Evolutionary conservation across 2,888 invertebrate species (phyloP).

Genomic region (Sepioteuthis lessoniana): DNA sequence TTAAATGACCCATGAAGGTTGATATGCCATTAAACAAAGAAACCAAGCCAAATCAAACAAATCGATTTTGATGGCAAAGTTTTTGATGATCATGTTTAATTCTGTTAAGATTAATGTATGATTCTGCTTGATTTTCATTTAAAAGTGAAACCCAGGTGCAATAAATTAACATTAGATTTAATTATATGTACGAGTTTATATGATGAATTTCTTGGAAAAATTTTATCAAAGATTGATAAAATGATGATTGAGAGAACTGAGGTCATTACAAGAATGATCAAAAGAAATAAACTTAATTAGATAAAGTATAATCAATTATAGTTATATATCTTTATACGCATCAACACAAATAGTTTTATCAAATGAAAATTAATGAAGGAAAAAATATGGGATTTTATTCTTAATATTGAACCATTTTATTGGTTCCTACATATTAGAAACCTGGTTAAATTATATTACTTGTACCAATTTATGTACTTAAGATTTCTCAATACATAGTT

Average conservation of each 20-base stretch:
- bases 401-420: too few species aligned
- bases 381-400: too few species aligned
- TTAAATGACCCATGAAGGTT: too few species aligned
- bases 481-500: too few species aligned
- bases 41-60: too few species aligned
- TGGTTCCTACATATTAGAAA: too few species aligned
- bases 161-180: neutral
- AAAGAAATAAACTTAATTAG: neutral
- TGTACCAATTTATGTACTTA: too few species aligned
- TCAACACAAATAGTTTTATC: neutral
- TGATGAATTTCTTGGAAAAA: neutral
- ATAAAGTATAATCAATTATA: neutral
- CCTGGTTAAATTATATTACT: too few species aligned
- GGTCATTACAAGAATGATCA: neutral
- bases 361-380: too few species aligned
- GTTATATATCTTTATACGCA: neutral
- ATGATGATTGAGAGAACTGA: neutral
- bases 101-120: neutral
- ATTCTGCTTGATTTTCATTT: neutral
- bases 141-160: neutral
- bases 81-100: neutral
- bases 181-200: neutral
- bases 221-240: neutral
- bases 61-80: neutral
- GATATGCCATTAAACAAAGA: too few species aligned